These are phyloP conservation scores for Lutra lutra DNA, from an alignment of 2,797 vertebrate genomes.

Conservation along the genomic window DNA sequence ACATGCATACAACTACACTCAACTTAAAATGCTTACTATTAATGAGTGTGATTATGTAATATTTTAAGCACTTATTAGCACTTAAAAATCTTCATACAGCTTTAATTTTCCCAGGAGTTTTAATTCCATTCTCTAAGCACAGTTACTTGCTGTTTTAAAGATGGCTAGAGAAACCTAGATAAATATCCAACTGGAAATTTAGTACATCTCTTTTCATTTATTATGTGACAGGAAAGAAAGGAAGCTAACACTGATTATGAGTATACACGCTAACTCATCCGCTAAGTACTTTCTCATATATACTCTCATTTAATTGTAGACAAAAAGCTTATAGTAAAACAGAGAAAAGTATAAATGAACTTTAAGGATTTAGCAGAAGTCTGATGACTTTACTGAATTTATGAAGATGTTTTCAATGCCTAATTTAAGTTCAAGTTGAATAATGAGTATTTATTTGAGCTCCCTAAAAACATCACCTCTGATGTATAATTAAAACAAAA, in stretches of 20 bases:
- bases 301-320: conserved; percentile 46
- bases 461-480: neutral
- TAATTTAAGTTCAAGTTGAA: conserved; percentile 57
- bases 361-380: neutral
- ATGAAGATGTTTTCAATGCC: conserved; percentile 26
- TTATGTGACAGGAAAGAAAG: conserved; percentile 19
- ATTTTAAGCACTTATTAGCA: conserved; percentile 60
- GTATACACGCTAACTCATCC: neutral
- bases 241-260: conserved; percentile 19
- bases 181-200: conserved; percentile 53
- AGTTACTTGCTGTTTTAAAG: conserved; percentile 63
- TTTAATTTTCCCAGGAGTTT: conserved; percentile 64
- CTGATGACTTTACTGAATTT: conserved; percentile 31
- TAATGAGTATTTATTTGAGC: conserved; percentile 61
- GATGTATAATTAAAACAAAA: conserved; percentile 65
- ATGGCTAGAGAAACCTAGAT: conserved; percentile 44
- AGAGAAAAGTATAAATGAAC: neutral
- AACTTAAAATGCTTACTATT: conserved; percentile 36
- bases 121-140: conserved; percentile 59
- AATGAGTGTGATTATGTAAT: conserved; percentile 30
- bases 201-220: conserved; percentile 55
- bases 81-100: conserved; percentile 61
- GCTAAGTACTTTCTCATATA: neutral
- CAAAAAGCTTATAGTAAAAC: conserved; percentile 45
- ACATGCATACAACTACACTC: neutral